Evolutionary conservation across 2,113 vertebrate species (phyloP).

Genomic region (Enhydra lutris): DNA sequence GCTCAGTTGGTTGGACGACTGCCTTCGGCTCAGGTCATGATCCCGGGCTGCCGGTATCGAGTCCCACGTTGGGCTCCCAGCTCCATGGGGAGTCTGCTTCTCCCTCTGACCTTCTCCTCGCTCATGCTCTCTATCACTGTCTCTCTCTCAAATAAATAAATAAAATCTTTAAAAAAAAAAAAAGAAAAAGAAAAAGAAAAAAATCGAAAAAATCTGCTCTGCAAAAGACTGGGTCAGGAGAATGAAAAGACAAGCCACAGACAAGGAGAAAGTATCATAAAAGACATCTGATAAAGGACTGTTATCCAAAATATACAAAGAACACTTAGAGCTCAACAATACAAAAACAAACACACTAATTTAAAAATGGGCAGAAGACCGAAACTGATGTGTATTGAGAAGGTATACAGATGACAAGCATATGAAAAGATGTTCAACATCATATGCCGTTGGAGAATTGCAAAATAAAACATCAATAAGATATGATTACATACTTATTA

Average conservation of each 20-base stretch:
- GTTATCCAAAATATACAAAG: background rate
- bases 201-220: background rate
- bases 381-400: background rate
- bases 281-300: background rate
- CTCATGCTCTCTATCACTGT: too few relatives aligned
- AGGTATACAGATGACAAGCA: background rate
- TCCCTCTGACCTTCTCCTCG: too few relatives aligned
- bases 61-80: too few relatives aligned
- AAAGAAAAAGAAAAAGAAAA: too few relatives aligned
- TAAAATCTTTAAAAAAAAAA: too few relatives aligned
- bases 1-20: too few relatives aligned
- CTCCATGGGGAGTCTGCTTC: too few relatives aligned
- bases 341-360: background rate
- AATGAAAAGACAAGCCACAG: background rate
- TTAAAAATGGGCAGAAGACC: background rate
- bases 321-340: background rate
- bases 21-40: too few relatives aligned
- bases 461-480: background rate
- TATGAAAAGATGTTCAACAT: background rate
- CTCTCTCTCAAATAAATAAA: too few relatives aligned
- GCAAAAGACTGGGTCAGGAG: background rate
- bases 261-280: background rate
- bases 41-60: too few relatives aligned
- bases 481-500: background rate
- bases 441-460: background rate